Conservation (phyloP, 2,797 vertebrate species). For the Myotis daubentonii region DNA sequence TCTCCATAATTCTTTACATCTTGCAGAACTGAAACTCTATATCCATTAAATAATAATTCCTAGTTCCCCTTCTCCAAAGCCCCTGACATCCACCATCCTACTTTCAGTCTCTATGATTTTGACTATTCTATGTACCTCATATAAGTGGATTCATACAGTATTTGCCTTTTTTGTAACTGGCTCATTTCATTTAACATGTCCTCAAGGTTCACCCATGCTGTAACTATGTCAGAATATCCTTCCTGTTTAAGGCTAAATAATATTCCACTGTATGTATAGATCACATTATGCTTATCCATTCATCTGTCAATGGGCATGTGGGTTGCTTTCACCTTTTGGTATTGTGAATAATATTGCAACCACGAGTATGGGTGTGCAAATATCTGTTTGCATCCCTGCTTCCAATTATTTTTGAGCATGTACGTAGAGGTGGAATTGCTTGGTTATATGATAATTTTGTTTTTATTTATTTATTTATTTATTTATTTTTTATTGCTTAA, state of each 20-base stretch:
- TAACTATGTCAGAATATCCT: background rate
- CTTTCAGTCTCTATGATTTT: background rate
- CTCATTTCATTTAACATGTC: background rate
- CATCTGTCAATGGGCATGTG: background rate
- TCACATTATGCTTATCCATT: background rate
- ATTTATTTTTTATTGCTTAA: too few relatives aligned
- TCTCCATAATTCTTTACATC: background rate
- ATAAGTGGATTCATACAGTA: background rate
- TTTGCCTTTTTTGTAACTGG: background rate
- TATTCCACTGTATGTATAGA: background rate
- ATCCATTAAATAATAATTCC: background rate
- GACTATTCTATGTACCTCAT: background rate
- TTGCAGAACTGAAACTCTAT: background rate
- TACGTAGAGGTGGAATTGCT: too few relatives aligned
- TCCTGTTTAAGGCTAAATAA: background rate
- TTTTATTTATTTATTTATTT: too few relatives aligned
- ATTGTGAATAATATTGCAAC: background rate
- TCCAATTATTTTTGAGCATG: too few relatives aligned
- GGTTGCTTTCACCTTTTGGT: background rate
- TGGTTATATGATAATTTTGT: too few relatives aligned
- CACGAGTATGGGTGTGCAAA: too few relatives aligned
- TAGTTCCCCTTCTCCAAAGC: background rate
- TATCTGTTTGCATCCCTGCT: too few relatives aligned
- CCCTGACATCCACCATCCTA: background rate
- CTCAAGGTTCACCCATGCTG: background rate